These are phyloP conservation scores for Lagocephalus sceleratus DNA, from an alignment of 2,797 vertebrate genomes.

Conservation along the genomic window DNA sequence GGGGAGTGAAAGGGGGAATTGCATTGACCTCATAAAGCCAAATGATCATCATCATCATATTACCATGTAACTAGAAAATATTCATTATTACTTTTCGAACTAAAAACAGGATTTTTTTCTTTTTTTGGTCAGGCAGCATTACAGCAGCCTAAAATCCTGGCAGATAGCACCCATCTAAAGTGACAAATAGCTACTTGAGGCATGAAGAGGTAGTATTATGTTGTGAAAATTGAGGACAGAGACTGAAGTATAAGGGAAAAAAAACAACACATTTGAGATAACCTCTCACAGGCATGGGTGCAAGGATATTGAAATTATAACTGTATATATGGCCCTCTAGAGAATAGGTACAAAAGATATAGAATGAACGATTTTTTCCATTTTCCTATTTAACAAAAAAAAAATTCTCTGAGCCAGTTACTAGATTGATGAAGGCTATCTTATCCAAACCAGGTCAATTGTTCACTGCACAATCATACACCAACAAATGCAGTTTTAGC, in stretches of 20 bases:
- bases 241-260: not conserved
- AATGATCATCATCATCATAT: constrained; percentile 7
- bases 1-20: constrained; percentile 23
- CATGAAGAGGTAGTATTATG: not conserved
- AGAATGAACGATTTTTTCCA: not conserved
- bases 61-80: constrained; percentile 22
- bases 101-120: constrained; percentile 1
- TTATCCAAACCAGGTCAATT: no score
- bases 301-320: constrained; percentile 40
- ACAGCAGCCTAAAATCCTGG: constrained; percentile 16
- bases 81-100: not conserved
- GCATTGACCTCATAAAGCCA: constrained; percentile 21
- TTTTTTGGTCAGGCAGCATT: not conserved
- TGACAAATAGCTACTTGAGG: constrained; percentile 1
- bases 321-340: constrained; percentile 18
- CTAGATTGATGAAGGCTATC: no score
- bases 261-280: constrained; percentile 18
- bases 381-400: no score
- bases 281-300: constrained; percentile 19
- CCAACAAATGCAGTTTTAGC: not conserved
- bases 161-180: not conserved
- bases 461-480: no score
- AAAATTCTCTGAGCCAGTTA: no score
- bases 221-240: constrained; percentile 9
- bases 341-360: constrained; percentile 24